These are phyloP conservation scores for Hippocampus comes DNA, from an alignment of 2,113 vertebrate genomes.

Conservation along the genomic window DNA sequence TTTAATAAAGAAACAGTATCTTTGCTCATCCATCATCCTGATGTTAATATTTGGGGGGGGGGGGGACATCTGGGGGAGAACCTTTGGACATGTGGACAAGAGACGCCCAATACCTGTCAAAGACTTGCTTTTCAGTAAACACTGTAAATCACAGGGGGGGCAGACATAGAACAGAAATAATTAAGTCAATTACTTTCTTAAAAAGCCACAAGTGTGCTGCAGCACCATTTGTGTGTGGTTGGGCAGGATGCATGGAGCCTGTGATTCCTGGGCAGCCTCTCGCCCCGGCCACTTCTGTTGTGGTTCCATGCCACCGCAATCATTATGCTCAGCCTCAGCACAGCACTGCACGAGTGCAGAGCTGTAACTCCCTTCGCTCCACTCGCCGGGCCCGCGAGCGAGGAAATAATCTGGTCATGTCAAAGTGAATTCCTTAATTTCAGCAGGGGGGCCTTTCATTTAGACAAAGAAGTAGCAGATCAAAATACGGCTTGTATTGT, in stretches of 20 bases:
- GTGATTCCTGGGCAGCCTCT: conserved; percentile 67
- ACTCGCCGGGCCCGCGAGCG: conserved; percentile 50
- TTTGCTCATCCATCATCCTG: no score
- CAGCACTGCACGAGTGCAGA: conserved; percentile 42
- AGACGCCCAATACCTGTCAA: conserved; percentile 32
- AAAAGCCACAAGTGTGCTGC: conserved; percentile 70
- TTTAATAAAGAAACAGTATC: no score
- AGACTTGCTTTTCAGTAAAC: conserved; percentile 52
- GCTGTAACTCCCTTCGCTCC: conserved; percentile 52
- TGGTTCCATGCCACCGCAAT: conserved; percentile 73
- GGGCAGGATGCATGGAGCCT: conserved; percentile 63
- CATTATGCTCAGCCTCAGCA: conserved; percentile 65
- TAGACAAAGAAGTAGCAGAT: conserved; percentile 63
- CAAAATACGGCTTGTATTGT: conserved; percentile 52
- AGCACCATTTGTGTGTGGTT: conserved; percentile 64
- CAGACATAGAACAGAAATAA: conserved; percentile 74
- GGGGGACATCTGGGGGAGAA: no score
- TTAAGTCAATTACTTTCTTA: conserved; percentile 75
- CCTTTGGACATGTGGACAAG: not conserved
- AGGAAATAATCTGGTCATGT: conserved; percentile 77
- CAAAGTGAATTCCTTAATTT: conserved; percentile 66
- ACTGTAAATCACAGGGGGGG: conserved; percentile 54
- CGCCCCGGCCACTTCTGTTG: conserved; percentile 67
- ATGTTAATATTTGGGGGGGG: no score
- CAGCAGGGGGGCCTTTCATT: conserved; percentile 39